Conservation (phyloP, 2,113 vertebrate species). For the Turdus rufiventris region DNA sequence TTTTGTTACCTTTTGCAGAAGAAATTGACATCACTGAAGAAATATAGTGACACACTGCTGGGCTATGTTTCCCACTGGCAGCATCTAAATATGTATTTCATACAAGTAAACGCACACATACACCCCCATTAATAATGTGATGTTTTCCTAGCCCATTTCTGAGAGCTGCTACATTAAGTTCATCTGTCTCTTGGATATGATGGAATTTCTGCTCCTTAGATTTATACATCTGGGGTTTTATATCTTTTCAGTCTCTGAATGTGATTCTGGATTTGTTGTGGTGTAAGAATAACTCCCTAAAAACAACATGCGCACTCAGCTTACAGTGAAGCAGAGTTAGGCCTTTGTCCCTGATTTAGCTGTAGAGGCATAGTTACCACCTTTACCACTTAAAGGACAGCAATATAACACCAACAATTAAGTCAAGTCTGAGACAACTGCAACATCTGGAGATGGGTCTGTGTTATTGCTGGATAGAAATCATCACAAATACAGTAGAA, state of each 20-base stretch:
- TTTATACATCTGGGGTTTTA: constrained; percentile 14
- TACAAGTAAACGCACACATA: constrained; percentile 25
- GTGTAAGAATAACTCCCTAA: not conserved
- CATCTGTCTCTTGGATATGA: constrained; percentile 21
- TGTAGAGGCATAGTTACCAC: not conserved
- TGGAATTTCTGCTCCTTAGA: constrained; percentile 38
- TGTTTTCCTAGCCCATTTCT: constrained; percentile 16
- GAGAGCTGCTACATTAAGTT: constrained; percentile 34
- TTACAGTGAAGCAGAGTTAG: not conserved
- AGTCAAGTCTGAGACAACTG: not conserved
- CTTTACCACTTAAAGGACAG: not conserved
- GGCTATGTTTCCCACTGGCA: constrained; percentile 46
- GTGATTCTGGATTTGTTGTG: not conserved
- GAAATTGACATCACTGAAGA: constrained; percentile 63
- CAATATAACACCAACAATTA: not conserved
- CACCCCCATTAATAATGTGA: constrained; percentile 35
- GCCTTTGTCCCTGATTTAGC: not conserved
- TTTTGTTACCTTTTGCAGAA: constrained; percentile 49
- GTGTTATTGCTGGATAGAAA: not conserved
- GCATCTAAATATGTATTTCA: constrained; percentile 56
- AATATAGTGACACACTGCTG: constrained; percentile 56
- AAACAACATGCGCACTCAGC: not conserved
- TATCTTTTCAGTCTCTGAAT: not conserved
- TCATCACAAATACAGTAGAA: not conserved
- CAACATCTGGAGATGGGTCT: not conserved